These are phyloP conservation scores for Cyanoramphus novaezelandiae DNA, from an alignment of 2,113 vertebrate genomes.

Conservation along the genomic window DNA sequence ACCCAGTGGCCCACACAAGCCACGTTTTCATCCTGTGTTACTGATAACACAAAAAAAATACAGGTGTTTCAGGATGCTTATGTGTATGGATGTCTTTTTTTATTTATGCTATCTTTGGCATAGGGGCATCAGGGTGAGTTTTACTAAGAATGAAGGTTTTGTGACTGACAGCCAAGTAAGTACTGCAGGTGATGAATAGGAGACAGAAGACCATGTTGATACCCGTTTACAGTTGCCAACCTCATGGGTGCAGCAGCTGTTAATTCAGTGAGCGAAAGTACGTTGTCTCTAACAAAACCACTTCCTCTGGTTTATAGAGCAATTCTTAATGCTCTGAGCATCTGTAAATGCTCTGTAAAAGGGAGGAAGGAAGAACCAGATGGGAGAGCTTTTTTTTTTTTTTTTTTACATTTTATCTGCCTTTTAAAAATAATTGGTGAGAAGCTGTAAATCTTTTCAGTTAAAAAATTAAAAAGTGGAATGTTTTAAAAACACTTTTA, in stretches of 20 bases:
- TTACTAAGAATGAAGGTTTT: neutral
- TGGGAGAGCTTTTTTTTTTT: conserved; percentile 1
- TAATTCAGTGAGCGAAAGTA: neutral
- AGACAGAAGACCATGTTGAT: neutral
- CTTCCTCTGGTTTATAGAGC: neutral
- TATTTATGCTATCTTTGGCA: neutral
- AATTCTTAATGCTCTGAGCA: conserved; percentile 23
- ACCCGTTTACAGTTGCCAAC: neutral
- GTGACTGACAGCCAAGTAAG: neutral
- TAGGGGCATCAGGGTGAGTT: neutral
- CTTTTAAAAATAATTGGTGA: conserved; percentile 48
- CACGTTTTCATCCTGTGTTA: neutral
- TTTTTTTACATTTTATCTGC: neutral
- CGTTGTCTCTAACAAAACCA: neutral
- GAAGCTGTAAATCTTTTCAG: conserved; percentile 57
- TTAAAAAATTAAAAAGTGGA: conserved; percentile 58
- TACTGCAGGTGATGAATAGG: neutral
- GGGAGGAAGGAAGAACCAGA: conserved; percentile 6
- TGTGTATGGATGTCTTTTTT: neutral
- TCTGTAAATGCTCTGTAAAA: conserved; percentile 24
- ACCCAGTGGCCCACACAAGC: neutral
- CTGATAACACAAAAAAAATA: neutral
- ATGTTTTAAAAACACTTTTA: conserved; percentile 50
- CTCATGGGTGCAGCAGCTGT: neutral
- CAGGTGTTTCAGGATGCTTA: neutral